Percentiles rank a stretch among this genome's conserved stretches.
Conservation (phyloP, 1,140 invertebrate species). For the Ceratosolen fusciceps region DNA sequence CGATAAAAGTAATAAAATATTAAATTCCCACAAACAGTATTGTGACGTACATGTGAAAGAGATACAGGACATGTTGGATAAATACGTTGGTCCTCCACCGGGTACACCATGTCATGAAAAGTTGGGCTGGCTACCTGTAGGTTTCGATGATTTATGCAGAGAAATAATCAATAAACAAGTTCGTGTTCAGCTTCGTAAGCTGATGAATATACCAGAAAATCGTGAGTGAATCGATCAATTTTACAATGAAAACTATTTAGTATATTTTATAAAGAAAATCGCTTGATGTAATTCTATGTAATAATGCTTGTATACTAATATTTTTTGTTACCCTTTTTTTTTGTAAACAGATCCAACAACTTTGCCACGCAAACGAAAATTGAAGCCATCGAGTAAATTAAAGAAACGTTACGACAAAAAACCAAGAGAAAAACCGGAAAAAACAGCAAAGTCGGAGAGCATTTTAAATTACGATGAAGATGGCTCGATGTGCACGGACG, state of each 20-base stretch:
- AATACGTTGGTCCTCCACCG: slow-evolving; percentile 76
- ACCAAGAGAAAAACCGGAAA: slow-evolving; percentile 19
- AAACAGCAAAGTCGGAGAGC: background rate
- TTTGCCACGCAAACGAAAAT: slow-evolving; percentile 50
- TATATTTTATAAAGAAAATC: no score
- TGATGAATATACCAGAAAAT: slow-evolving; percentile 69
- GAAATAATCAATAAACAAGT: slow-evolving; percentile 79
- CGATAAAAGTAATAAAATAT: no score
- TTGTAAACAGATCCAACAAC: slow-evolving; percentile 53
- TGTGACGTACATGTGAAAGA: slow-evolving; percentile 89
- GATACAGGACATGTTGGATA: slow-evolving; percentile 83
- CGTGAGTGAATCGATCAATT: slow-evolving; percentile 55
- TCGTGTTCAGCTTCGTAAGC: slow-evolving; percentile 72
- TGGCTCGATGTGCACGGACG: background rate
- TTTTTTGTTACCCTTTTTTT: no score
- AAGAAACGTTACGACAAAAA: slow-evolving; percentile 29
- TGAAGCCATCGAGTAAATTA: background rate
- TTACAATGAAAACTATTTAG: background rate
- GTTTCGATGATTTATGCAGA: slow-evolving; percentile 78
- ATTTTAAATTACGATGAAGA: slow-evolving; percentile 18
- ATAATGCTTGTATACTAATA: no score
- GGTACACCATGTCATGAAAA: slow-evolving; percentile 79
- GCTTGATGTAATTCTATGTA: no score
- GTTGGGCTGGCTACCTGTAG: slow-evolving; percentile 82
- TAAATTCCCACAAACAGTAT: slow-evolving; percentile 74